A percentile compares a stretch with the other conserved stretches of the same genome.
Conservation (phyloP, 2,888 invertebrate species). For the Acanthosepion esculentum region DNA sequence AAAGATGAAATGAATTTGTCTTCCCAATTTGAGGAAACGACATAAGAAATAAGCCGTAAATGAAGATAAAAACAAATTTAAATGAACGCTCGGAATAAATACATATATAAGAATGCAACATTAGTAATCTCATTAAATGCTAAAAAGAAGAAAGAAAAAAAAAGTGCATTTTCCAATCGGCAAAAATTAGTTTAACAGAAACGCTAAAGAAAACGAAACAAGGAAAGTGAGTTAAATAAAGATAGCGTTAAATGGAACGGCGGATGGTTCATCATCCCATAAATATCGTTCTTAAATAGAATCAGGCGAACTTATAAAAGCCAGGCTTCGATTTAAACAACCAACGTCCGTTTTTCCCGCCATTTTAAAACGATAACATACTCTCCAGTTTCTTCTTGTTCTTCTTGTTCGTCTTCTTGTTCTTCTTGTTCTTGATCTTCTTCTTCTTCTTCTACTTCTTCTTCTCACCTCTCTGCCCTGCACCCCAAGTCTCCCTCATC, state of each 20-base stretch:
- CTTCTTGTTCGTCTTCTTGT: background rate
- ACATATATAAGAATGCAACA: too few relatives aligned
- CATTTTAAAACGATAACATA: background rate
- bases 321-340: background rate
- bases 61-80: too few relatives aligned
- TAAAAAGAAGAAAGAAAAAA: too few relatives aligned
- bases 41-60: background rate
- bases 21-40: too few relatives aligned
- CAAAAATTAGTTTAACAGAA: too few relatives aligned
- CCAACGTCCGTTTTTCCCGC: background rate
- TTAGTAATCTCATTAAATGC: too few relatives aligned
- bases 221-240: background rate
- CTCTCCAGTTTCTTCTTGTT: background rate
- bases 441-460: background rate
- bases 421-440: too few relatives aligned
- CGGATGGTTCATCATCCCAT: background rate
- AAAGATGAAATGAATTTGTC: too few relatives aligned
- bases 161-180: too few relatives aligned
- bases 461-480: background rate
- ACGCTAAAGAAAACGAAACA: too few relatives aligned
- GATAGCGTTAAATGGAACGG: background rate
- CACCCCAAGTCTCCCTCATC: background rate
- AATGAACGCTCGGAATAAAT: too few relatives aligned
- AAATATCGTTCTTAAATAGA: background rate
- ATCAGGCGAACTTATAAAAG: background rate